These are phyloP conservation scores for Tridacna crocea DNA, from an alignment of 2,888 invertebrate species.

Conservation along the genomic window DNA sequence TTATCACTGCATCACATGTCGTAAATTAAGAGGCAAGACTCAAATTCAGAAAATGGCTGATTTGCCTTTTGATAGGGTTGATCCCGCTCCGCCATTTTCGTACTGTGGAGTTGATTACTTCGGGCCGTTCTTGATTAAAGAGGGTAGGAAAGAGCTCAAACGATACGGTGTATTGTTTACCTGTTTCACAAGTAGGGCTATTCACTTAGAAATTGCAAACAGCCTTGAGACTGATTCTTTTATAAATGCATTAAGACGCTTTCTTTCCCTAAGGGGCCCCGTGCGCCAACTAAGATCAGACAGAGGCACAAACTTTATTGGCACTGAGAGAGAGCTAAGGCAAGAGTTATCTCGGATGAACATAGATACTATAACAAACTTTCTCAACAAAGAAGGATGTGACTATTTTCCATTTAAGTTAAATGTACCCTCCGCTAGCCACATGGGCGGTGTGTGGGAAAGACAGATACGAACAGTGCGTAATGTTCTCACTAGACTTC, in stretches of 20 bases:
- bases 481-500: slow-evolving; percentile 48
- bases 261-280: slow-evolving; percentile 29
- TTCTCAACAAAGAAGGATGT: slow-evolving; percentile 35
- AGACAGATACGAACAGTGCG: slow-evolving; percentile 64
- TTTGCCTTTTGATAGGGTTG: slow-evolving; percentile 74
- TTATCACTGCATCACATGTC: slow-evolving; percentile 73
- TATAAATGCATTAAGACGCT: slow-evolving; percentile 50
- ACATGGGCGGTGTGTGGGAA: slow-evolving; percentile 72
- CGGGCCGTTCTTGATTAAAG: slow-evolving; percentile 55
- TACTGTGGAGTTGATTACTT: slow-evolving; percentile 24
- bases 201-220: slow-evolving; percentile 70
- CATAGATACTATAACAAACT: slow-evolving; percentile 7
- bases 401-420: slow-evolving; percentile 43
- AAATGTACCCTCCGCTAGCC: slow-evolving; percentile 67
- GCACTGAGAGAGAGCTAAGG: slow-evolving; percentile 19
- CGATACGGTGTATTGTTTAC: slow-evolving; percentile 76
- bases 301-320: slow-evolving; percentile 34
- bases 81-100: slow-evolving; percentile 33
- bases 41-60: slow-evolving; percentile 70
- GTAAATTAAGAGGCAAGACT: slow-evolving; percentile 66
- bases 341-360: slow-evolving; percentile 32
- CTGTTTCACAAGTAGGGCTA: slow-evolving; percentile 75
- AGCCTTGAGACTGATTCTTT: slow-evolving; percentile 58
- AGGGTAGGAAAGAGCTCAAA: slow-evolving; percentile 73
- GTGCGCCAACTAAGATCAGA: slow-evolving; percentile 21